Conservation (phyloP, 2,113 vertebrate genomes). For the Catharus bicknelli region DNA sequence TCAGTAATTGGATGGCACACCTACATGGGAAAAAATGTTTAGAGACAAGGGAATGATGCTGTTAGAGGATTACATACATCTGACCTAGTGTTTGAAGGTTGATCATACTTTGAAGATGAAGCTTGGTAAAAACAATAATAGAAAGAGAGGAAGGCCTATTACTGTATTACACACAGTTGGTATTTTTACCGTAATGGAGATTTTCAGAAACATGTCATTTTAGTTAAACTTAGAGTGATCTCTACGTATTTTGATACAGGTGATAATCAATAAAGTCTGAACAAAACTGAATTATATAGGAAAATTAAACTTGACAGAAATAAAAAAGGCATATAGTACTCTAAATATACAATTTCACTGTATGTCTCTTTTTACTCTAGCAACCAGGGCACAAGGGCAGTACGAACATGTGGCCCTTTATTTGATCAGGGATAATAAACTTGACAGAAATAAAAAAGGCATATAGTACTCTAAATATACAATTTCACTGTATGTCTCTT, state of each 20-base stretch:
- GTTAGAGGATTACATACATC: not conserved
- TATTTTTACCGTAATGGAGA: not conserved
- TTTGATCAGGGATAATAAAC: constrained; percentile 84
- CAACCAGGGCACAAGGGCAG: constrained; percentile 76
- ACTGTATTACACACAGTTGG: not conserved
- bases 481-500: constrained; percentile 54
- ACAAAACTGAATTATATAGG: not conserved
- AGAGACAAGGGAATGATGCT: not conserved
- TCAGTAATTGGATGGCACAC: not conserved
- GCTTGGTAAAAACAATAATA: not conserved
- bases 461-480: constrained; percentile 31
- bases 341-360: constrained; percentile 46
- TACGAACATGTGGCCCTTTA: constrained; percentile 81
- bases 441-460: not conserved
- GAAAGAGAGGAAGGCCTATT: not conserved
- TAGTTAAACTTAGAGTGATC: not conserved
- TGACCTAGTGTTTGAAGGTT: not conserved
- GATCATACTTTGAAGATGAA: not conserved
- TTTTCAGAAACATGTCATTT: not conserved
- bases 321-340: constrained; percentile 18
- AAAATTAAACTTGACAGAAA: not conserved
- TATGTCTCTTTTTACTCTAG: constrained; percentile 68
- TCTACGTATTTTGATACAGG: not conserved
- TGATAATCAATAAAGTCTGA: not conserved
- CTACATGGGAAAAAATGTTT: fast-evolving